Percentiles rank a stretch among this genome's conserved stretches.
Conservation (phyloP, 1,140 invertebrate species). For the Dreissena polymorpha region DNA sequence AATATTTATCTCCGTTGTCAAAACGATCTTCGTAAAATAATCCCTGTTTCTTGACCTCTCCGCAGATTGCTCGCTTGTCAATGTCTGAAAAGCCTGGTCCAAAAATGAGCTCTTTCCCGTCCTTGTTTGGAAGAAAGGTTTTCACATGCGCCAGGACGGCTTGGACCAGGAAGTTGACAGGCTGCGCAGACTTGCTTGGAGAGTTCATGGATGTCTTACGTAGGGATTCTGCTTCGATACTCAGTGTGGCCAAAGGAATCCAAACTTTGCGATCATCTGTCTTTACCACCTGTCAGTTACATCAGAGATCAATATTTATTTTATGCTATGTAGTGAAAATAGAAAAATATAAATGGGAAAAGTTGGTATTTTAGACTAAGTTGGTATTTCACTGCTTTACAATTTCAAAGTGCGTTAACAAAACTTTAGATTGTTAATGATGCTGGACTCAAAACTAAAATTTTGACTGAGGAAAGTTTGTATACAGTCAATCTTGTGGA, state of each 20-base stretch:
- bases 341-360: too few species aligned
- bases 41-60: background rate
- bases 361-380: too few species aligned
- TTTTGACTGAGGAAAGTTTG: too few species aligned
- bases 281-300: background rate
- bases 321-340: too few species aligned
- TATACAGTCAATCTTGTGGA: too few species aligned
- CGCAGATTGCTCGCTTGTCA: background rate
- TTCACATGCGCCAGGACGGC: background rate
- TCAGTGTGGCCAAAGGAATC: background rate
- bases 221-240: background rate
- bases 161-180: background rate
- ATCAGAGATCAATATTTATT: too few species aligned
- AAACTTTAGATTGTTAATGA: too few species aligned
- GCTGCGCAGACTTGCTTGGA: background rate
- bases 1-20: background rate
- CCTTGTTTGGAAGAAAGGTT: background rate
- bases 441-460: too few species aligned
- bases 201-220: background rate
- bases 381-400: too few species aligned
- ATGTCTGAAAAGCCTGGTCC: background rate
- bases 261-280: background rate
- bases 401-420: too few species aligned
- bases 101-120: background rate
- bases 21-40: background rate